phyloP scores from a whole-genome alignment of 2,113 vertebrate species.

The Chitala chitala region DNA sequence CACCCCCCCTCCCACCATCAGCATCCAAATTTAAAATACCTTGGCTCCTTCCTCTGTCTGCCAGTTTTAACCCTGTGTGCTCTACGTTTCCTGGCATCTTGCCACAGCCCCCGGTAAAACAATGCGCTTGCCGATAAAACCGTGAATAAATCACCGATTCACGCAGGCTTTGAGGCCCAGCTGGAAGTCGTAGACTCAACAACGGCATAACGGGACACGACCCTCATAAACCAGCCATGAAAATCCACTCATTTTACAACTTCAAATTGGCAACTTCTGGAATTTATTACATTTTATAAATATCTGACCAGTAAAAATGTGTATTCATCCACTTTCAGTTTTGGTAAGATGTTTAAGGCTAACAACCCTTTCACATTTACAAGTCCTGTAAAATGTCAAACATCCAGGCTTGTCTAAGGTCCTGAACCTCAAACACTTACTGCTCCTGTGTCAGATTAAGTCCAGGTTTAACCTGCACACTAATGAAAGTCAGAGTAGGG shows the following conservation, averaged over 20 bases:
- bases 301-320: conserved; percentile 11
- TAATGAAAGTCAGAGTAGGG: background rate
- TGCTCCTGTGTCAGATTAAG: background rate
- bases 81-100: background rate
- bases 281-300: conserved; percentile 31
- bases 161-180: conserved; percentile 4
- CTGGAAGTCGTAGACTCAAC: conserved; percentile 30
- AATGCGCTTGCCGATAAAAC: conserved; percentile 12
- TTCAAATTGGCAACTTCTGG: conserved; percentile 25
- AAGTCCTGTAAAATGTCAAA: conserved; percentile 18
- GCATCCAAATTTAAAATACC: background rate
- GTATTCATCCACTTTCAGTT: conserved; percentile 34
- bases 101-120: conserved; percentile 2
- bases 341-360: conserved; percentile 33
- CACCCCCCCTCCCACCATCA: background rate
- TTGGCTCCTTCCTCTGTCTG: background rate
- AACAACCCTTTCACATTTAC: conserved; percentile 31
- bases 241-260: conserved; percentile 26
- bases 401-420: background rate
- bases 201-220: conserved; percentile 24
- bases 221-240: conserved; percentile 29
- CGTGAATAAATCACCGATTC: conserved; percentile 23
- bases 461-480: background rate
- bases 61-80: background rate
- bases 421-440: conserved; percentile 12